phyloP scores from a whole-genome alignment of 2,888 invertebrate genomes.

The Synanthedon myopaeformis region DNA sequence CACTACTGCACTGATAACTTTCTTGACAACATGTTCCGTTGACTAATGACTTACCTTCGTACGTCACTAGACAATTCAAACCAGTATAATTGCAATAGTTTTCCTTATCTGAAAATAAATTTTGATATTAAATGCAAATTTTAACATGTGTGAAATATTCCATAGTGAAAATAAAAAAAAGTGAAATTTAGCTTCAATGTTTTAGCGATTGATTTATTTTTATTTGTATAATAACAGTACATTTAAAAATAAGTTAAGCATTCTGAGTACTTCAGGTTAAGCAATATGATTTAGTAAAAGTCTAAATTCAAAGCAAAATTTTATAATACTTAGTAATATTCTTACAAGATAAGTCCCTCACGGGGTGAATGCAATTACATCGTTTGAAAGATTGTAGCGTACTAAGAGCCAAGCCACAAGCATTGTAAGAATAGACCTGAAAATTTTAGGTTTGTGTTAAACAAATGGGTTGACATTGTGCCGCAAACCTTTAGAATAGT shows the following conservation, averaged over 20 bases:
- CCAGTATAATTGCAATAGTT: constrained; percentile 69
- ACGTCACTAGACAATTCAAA: constrained; percentile 44
- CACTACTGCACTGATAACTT: too few species aligned
- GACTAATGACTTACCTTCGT: constrained; percentile 13
- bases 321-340: constrained; percentile 5
- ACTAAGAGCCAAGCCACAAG: constrained; percentile 43
- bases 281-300: too few species aligned
- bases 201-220: too few species aligned
- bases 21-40: background rate
- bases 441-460: constrained; percentile 2
- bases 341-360: constrained; percentile 44
- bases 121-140: too few species aligned
- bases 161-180: too few species aligned
- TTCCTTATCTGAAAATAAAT: constrained; percentile 38
- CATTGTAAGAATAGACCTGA: constrained; percentile 53
- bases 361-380: constrained; percentile 58
- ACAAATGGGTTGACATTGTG: background rate
- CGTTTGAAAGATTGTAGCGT: constrained; percentile 31
- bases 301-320: too few species aligned
- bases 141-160: too few species aligned
- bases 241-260: too few species aligned
- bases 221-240: too few species aligned
- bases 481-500: too few species aligned
- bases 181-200: too few species aligned
- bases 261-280: too few species aligned